Base-by-base conservation (phyloP, 2,888 invertebrate genomes). In the Troides aeacus region DNA sequence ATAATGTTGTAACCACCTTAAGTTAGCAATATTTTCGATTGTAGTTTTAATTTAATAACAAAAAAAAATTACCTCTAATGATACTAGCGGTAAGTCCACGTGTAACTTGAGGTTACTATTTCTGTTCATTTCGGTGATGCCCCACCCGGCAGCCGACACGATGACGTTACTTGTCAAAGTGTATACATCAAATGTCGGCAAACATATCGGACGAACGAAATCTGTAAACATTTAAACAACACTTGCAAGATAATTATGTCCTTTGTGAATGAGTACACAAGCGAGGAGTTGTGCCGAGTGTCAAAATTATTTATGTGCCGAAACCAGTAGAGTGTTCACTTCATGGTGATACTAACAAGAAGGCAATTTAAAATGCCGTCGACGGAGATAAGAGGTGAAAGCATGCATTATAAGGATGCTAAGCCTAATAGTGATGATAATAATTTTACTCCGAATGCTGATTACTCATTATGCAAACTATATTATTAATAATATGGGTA, bases 111-210 rank as follows among this genome's bases (percentile, higher is more conserved):
- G 64, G n/a, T 78, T 71, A 72, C 83, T 72, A 0, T 71, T 64
- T 3, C 70, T 72, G 73, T 84, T 79, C 30, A 78, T 77, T 70
- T 90, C 88, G 21, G 90, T 86, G 62, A 86, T 88, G 7, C 94
- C 94, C 94, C 94, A 94, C 0, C 94, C 94, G 10, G 93, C 90
- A 1, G 92, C 81, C 68, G 65, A 78, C 36, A 88, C 59, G 2
- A 69, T 77, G 36, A 79, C 72, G 8, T 76, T 72, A 0, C 53
- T 53, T n/a, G 53, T 53, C 53, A n/a, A n/a, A 17, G 2, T 53
- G 53, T 53, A 17, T 39, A 82, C n/a, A 68, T 87, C 87, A 0
- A 56, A 42, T 0, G 71, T 72, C 4, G 91, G 90, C 53, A 92
- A 75, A 71, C 90, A 91, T 42, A 89, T 83, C 0, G 89, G 89